Percentiles rank a stretch among this genome's conserved stretches.
Conservation (phyloP, 2,797 vertebrate species). For the Manis javanica region DNA sequence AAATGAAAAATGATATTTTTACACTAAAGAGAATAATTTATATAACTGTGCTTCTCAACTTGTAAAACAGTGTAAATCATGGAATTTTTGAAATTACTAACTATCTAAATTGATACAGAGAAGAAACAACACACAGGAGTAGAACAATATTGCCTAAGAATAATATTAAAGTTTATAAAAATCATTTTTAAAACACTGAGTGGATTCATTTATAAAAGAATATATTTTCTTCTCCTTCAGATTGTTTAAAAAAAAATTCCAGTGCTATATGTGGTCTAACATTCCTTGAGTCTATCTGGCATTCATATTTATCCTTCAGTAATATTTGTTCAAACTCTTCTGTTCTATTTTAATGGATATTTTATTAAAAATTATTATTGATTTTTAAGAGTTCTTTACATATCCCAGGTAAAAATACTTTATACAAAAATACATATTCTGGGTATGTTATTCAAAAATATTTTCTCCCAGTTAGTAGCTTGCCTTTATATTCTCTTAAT, state of each 20-base stretch:
- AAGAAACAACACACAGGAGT: background rate
- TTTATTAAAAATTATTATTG: background rate
- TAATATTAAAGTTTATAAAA: background rate
- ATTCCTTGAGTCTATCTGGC: background rate
- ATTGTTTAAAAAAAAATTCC: background rate
- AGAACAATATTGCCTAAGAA: background rate
- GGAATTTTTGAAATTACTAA: background rate
- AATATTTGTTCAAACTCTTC: background rate
- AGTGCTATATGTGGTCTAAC: background rate
- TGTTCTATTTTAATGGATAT: background rate
- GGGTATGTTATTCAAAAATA: background rate
- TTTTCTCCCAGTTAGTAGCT: background rate
- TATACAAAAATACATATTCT: background rate
- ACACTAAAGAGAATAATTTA: background rate
- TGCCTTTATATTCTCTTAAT: background rate
- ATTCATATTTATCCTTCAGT: background rate
- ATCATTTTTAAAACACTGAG: background rate
- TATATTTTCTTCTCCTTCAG: background rate
- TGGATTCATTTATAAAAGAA: background rate
- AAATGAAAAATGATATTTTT: background rate
- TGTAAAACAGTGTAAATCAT: background rate
- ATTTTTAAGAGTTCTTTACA: background rate
- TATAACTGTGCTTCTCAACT: background rate
- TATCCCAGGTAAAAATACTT: background rate
- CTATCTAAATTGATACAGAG: background rate